These are phyloP conservation scores for Cinclus mexicanus DNA, from an alignment of 2,113 vertebrate genomes.

Conservation along the genomic window DNA sequence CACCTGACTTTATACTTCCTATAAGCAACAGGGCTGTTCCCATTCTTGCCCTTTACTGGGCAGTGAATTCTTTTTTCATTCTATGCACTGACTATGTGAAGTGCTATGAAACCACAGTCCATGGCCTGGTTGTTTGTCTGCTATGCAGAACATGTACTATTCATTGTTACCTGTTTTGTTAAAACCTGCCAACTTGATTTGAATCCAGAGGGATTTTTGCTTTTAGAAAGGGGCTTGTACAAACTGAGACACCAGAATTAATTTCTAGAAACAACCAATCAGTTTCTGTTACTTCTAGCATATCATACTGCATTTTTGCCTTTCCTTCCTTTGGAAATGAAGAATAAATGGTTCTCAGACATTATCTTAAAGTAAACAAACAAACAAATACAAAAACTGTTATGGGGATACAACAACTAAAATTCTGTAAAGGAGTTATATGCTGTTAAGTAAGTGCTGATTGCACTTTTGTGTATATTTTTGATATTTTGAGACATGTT, in stretches of 20 bases:
- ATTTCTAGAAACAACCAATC: background rate
- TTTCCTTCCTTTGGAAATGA: background rate
- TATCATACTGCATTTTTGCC: background rate
- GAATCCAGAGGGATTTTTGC: background rate
- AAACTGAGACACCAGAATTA: background rate
- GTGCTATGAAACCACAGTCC: background rate
- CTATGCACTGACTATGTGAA: background rate
- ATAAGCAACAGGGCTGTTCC: background rate
- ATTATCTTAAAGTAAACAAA: background rate
- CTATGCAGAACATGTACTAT: background rate
- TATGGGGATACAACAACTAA: background rate
- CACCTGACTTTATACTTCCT: background rate
- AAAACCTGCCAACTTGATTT: background rate
- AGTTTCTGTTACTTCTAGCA: background rate
- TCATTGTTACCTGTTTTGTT: background rate
- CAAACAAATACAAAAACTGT: background rate
- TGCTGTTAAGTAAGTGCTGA: background rate
- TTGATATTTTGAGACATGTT: background rate
- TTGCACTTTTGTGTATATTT: background rate
- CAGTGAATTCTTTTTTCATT: background rate
- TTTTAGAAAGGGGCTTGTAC: background rate
- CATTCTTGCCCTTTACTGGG: background rate
- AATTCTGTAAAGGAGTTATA: background rate
- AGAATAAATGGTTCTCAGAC: background rate
- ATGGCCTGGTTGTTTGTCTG: background rate